Conservation (phyloP, 1,140 invertebrate species). For the Holcopasites calliopsidis region DNA sequence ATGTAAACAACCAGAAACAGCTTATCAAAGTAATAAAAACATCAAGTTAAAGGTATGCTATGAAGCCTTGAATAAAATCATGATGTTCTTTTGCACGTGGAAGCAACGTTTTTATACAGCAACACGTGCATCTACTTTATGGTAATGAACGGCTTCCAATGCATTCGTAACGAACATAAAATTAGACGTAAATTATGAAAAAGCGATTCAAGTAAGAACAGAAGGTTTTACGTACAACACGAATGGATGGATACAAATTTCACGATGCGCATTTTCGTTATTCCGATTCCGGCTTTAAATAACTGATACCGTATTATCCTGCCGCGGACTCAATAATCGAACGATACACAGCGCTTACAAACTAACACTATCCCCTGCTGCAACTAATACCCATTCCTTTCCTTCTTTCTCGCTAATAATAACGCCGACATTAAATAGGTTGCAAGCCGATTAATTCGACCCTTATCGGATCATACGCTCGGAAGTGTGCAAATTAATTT, state of each 20-base stretch:
- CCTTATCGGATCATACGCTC: conserved; percentile 22
- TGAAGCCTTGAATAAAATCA: too few species aligned
- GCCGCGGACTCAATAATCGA: not conserved
- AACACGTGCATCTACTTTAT: not conserved
- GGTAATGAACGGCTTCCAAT: not conserved
- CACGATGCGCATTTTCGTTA: not conserved
- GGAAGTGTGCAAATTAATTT: conserved; percentile 30
- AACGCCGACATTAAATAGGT: conserved; percentile 9
- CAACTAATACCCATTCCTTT: not conserved
- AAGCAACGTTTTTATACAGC: not conserved
- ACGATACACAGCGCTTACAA: not conserved
- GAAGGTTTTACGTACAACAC: too few species aligned
- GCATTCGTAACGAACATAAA: not conserved
- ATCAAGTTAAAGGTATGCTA: too few species aligned
- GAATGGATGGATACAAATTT: not conserved
- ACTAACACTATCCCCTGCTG: not conserved
- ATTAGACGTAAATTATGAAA: not conserved
- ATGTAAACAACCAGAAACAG: too few species aligned
- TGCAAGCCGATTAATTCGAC: conserved; percentile 17
- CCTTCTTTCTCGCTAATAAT: conserved; percentile 9
- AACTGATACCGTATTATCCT: not conserved
- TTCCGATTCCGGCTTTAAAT: not conserved
- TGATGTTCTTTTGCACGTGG: too few species aligned
- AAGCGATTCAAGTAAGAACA: too few species aligned
- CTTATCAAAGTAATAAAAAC: too few species aligned